phyloP scores from a whole-genome alignment of 2,113 vertebrate genomes.

The Sorex araneus region DNA sequence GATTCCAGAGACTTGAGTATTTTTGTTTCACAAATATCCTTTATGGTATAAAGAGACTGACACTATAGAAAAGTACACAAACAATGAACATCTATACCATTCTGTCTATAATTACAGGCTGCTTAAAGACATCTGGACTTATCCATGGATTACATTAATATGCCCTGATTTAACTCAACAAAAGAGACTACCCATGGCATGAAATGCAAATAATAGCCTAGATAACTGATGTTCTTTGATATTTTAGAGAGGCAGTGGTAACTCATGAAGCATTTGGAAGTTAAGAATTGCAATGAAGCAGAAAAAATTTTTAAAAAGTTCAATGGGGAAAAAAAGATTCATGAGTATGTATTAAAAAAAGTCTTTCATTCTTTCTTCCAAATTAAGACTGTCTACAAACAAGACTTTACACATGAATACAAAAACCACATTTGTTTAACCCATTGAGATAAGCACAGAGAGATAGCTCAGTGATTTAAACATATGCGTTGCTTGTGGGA shows the following conservation, averaged over 20 bases:
- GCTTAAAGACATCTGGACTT: not conserved
- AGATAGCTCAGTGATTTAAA: slow-evolving; percentile 73
- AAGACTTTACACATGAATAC: slow-evolving; percentile 58
- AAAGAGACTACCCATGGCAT: not conserved
- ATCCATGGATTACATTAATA: not conserved
- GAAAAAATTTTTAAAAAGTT: slow-evolving; percentile 3
- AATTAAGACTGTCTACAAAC: slow-evolving; percentile 76
- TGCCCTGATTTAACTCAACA: slow-evolving; percentile 37
- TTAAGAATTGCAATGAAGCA: slow-evolving; percentile 43
- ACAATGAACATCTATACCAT: not conserved
- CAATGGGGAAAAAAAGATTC: not conserved
- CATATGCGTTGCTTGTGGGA: no score
- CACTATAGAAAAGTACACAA: not conserved
- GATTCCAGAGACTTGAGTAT: not conserved
- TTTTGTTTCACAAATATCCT: not conserved
- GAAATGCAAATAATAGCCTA: slow-evolving; percentile 29
- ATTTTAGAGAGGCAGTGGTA: slow-evolving; percentile 4
- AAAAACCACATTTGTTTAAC: slow-evolving; percentile 40
- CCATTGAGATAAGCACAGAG: no score
- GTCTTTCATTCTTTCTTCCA: slow-evolving; percentile 62
- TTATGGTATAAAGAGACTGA: not conserved
- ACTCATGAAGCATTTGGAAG: not conserved
- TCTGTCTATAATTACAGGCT: not conserved
- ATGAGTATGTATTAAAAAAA: slow-evolving; percentile 31
- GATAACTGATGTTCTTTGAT: slow-evolving; percentile 7